These are phyloP conservation scores for Tholera decimalis DNA, from an alignment of 2,888 invertebrate genomes.

Conservation along the genomic window DNA sequence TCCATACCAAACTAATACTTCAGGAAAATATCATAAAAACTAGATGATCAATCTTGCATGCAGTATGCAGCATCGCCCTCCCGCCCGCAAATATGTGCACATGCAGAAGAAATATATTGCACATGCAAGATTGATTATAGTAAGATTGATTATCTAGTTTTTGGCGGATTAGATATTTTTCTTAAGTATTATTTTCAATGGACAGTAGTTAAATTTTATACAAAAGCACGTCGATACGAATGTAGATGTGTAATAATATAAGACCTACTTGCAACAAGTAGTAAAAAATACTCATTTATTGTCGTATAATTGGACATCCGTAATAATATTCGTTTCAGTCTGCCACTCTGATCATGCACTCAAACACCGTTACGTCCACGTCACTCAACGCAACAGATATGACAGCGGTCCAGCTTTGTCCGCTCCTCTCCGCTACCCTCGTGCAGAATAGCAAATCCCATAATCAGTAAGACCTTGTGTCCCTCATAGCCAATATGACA, in stretches of 20 bases:
- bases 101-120: no score
- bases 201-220: background rate
- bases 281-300: background rate
- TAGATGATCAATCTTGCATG: no score
- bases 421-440: slow-evolving; percentile 12
- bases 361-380: background rate
- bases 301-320: background rate
- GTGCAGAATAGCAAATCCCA: slow-evolving; percentile 1
- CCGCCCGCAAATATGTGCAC: no score
- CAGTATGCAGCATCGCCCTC: no score
- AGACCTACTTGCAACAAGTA: no score
- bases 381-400: slow-evolving; percentile 11
- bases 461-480: slow-evolving; percentile 49
- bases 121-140: no score
- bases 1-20: no score
- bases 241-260: no score
- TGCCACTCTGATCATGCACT: background rate
- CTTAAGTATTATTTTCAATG: no score
- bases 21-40: no score
- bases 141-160: no score
- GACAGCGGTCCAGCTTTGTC: background rate
- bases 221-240: background rate
- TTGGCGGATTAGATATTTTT: no score
- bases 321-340: background rate
- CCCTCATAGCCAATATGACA: slow-evolving; percentile 56